Evolutionary conservation across 37 sponge, comb jelly and placozoan species (phyloP), one percentile per base, ranked within the genome.

Genomic region (Hormiphora californensis): DNA sequence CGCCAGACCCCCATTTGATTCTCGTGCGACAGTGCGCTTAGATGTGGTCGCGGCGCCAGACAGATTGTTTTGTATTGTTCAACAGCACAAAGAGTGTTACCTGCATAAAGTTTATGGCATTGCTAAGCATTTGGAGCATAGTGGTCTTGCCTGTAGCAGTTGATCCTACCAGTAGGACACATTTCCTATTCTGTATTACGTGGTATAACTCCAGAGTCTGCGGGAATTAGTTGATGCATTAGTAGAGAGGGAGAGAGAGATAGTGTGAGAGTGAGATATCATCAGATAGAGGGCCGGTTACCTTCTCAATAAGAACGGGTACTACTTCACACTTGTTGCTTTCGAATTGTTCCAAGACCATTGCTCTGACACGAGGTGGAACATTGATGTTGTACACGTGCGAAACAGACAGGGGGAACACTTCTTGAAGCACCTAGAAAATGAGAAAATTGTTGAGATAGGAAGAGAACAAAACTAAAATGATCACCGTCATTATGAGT

Each of bases 51-150:
- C n/a, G n/a, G n/a, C n/a, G n/a, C n/a, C n/a, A n/a, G n/a, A n/a
- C n/a, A n/a, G n/a, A n/a, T n/a, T n/a, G n/a, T n/a, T n/a, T n/a
- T n/a, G n/a, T n/a, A n/a, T n/a, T n/a, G n/a, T n/a, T n/a, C n/a
- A n/a, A n/a, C n/a, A n/a, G n/a, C n/a, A n/a, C n/a, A n/a, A n/a
- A n/a, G n/a, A n/a, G n/a, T n/a, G n/a, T 43, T n/a, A 73, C 81
- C 81, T 73, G 81, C 81, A 73, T 73, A 28, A 73, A 73, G 81
- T 73, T 73, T 43, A 73, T 73, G 23, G 81, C 81, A 46, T 73
- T 73, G 46, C 81, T 73, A 4, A 73, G 81, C 23, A 73, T 9
- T 30, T 46, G 35, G 81, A 73, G 43, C 81, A 73, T 73, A 46
- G 81, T 73, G 12, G 81, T 73, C 43, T 73, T 73, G 23, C 81